Conservation (phyloP, 53 echinoderm and acorn worm genomes). For the Zoroaster sp. region DNA sequence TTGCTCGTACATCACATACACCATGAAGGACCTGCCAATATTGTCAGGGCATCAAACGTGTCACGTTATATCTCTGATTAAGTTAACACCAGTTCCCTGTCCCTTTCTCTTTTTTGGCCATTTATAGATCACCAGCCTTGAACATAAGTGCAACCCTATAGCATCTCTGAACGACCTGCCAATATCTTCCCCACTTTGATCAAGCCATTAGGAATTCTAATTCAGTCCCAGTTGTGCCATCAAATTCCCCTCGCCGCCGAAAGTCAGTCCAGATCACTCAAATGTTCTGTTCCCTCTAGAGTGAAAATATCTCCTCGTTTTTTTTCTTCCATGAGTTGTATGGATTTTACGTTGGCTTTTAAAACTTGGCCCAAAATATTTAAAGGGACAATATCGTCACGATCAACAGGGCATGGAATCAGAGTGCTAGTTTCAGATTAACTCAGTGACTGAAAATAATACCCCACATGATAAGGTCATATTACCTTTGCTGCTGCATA, state of each 20-base stretch:
- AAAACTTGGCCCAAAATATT: too few species aligned
- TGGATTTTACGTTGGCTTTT: too few species aligned
- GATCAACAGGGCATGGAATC: too few species aligned
- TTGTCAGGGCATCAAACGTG: conserved; percentile 32
- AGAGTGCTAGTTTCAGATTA: too few species aligned
- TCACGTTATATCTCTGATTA: conserved; percentile 31
- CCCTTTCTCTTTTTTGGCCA: background rate
- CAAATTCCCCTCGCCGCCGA: background rate
- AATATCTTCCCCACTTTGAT: conserved; percentile 2
- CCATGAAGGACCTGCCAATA: conserved; percentile 3
- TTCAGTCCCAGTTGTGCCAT: background rate
- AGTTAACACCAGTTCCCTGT: background rate
- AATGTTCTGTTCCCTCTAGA: background rate
- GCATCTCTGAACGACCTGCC: conserved; percentile 14
- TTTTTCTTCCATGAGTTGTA: too few species aligned
- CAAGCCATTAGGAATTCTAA: conserved; percentile 24
- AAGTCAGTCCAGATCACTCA: background rate
- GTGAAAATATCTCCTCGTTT: too few species aligned
- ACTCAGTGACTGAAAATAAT: too few species aligned
- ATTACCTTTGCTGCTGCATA: too few species aligned
- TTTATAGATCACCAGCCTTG: conserved; percentile 9
- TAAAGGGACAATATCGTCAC: too few species aligned
- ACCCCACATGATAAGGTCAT: too few species aligned
- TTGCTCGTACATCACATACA: background rate
- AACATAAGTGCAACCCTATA: conserved; percentile 29